A percentile compares a stretch with the other conserved stretches of the same genome.
Conservation (phyloP, 2,888 invertebrate genomes). For the Aphrophora alni region DNA sequence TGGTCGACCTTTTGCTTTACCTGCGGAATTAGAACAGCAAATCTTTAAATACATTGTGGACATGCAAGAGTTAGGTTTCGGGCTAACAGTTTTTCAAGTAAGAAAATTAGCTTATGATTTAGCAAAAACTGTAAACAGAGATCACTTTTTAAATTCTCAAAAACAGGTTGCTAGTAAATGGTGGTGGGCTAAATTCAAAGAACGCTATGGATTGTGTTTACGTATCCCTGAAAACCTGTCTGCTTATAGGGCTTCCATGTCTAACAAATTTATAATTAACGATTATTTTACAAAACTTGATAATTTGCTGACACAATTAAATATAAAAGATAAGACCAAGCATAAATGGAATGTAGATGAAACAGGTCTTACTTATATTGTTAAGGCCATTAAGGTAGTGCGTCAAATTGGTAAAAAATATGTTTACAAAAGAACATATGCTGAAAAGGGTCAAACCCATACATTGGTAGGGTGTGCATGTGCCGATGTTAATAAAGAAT, state of each 20-base stretch:
- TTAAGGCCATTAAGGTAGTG: too few relatives aligned
- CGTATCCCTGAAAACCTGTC: background rate
- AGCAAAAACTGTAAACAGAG: too few relatives aligned
- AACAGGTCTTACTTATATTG: background rate
- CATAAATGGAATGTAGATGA: background rate
- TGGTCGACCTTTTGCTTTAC: too few relatives aligned
- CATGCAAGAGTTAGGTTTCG: too few relatives aligned
- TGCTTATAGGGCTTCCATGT: background rate
- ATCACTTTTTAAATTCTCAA: background rate
- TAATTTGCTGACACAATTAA: background rate
- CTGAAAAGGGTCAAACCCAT: background rate
- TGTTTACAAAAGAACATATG: background rate
- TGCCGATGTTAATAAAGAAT: too few relatives aligned
- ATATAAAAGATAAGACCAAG: background rate
- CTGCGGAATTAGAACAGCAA: too few relatives aligned
- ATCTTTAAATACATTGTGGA: too few relatives aligned
- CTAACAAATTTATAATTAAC: background rate
- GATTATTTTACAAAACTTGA: background rate
- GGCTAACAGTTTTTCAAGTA: too few relatives aligned
- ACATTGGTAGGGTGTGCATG: too few relatives aligned
- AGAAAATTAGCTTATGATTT: too few relatives aligned
- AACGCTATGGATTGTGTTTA: background rate
- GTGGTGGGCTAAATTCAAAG: background rate
- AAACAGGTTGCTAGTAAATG: background rate
- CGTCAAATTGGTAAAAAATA: too few relatives aligned